These are phyloP conservation scores for Dione juno DNA, from an alignment of 2,888 invertebrate species.

Conservation along the genomic window DNA sequence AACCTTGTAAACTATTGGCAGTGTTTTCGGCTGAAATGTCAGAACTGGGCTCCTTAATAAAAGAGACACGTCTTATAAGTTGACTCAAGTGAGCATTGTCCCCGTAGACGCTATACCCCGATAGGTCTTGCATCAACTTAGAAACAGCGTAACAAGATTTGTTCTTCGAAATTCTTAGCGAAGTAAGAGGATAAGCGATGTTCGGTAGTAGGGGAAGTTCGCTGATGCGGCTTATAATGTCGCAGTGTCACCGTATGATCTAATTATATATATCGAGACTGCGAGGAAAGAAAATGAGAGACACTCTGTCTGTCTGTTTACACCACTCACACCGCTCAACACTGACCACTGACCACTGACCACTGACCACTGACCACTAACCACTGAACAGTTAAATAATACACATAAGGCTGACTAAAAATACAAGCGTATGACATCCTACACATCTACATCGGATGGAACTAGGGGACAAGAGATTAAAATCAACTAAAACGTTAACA, in stretches of 20 bases:
- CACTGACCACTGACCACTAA: conserved; percentile 46
- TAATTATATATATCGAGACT: conserved; percentile 51
- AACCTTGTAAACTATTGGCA: conserved; percentile 39
- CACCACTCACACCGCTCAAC: conserved; percentile 60
- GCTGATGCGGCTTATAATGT: conserved; percentile 40
- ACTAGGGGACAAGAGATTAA: conserved; percentile 78
- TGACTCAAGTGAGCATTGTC: background rate
- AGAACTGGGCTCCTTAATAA: background rate
- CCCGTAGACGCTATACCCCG: background rate
- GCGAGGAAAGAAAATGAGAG: conserved; percentile 69
- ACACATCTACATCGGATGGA: conserved; percentile 80
- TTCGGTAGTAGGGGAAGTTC: conserved; percentile 29
- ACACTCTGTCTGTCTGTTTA: conserved; percentile 55
- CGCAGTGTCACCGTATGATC: conserved; percentile 18
- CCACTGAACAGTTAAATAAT: conserved; percentile 62
- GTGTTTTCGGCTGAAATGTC: conserved; percentile 21
- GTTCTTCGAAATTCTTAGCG: conserved; percentile 2
- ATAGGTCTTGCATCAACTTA: background rate
- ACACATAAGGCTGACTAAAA: conserved; percentile 81
- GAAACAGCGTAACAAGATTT: background rate
- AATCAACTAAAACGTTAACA: conserved; percentile 84
- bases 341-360: no score
- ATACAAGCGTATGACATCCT: conserved; percentile 83
- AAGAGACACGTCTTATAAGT: background rate
- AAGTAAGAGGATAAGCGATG: background rate